Base-by-base conservation (phyloP, 2,797 vertebrate species). In the Propithecus deckenii region DNA sequence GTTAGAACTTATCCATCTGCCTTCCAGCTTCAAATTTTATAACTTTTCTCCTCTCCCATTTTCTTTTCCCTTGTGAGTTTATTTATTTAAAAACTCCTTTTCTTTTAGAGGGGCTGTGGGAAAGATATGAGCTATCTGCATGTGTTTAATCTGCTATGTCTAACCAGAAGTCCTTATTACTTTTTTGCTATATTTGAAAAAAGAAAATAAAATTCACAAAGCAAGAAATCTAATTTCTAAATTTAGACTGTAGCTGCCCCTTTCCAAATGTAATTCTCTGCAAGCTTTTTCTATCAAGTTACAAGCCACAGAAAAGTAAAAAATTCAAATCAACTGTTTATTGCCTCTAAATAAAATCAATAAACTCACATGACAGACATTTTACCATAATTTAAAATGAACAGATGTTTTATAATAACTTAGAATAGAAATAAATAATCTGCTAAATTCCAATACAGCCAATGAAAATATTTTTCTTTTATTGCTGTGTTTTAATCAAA, bases 341-440 rank as follows among this genome's bases (percentile, higher is more conserved):
- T 48, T 84, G 57, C 46, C 67, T 72, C 41, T 76, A 86, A 95
- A 96, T 65, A 94, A 96, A 97, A 92, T n/a, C 72, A 96, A 35
- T 84, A 90, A 89, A 78, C 20, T 78, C 32, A 63, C 12, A 79
- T 86, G 57, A 92, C 22, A 71, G 72, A 86, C 43, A 95, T 57
- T 97, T 91, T 78, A 41, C 48, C 41, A 80, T 55, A 15, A 95
- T 78, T 95, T 76, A 75, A 95, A 96, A 80, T 41, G 55, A 67
- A 81, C 20, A 90, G 76, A 91, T 65, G 28, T 63, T 91, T 50
- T 32, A 13, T 13, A n/a, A 84, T 89, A 94, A 72, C 67, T 94
- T 80, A 94, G 30, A 94, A 65, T 92, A 81, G 83, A 38, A 91
- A 28, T 93, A 94, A 96, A 80, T 83, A 88, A 80, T 43, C 59